Conservation (phyloP, 1,140 invertebrate species). For the Adelges cooleyi region DNA sequence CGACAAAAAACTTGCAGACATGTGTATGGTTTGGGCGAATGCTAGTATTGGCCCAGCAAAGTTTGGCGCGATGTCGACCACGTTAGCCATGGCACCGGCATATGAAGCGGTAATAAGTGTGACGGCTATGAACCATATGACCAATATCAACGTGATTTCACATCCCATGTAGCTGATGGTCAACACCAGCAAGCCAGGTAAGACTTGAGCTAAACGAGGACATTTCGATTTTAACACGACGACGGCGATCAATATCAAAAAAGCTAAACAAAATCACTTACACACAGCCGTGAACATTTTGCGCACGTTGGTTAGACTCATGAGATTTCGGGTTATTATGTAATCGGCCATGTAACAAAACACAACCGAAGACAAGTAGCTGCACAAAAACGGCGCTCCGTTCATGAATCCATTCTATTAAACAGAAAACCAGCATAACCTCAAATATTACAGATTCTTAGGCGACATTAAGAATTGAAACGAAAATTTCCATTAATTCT, state of each 20-base stretch:
- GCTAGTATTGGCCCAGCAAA: constrained; percentile 56
- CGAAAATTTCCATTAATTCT: too few species aligned
- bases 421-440: constrained; percentile 24
- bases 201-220: constrained; percentile 51
- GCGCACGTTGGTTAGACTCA: constrained; percentile 51
- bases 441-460: too few species aligned
- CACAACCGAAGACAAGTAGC: constrained; percentile 55
- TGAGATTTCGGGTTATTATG: constrained; percentile 45
- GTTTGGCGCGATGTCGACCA: constrained; percentile 61
- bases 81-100: constrained; percentile 63
- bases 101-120: constrained; percentile 58
- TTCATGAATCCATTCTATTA: constrained; percentile 53
- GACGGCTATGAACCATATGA: constrained; percentile 58
- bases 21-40: constrained; percentile 63
- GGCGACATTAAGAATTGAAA: too few species aligned
- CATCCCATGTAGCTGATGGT: constrained; percentile 55
- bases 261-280: constrained; percentile 35
- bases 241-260: not conserved
- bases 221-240: too few species aligned
- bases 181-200: constrained; percentile 53
- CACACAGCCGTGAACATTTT: constrained; percentile 55
- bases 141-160: constrained; percentile 45
- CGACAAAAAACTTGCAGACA: constrained; percentile 58
- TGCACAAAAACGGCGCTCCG: constrained; percentile 55
- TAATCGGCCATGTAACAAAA: constrained; percentile 60